Evolutionary conservation across 2,113 vertebrate genomes (phyloP), one percentile per base, ranked within the genome.

Genomic region (Psophia crepitans): DNA sequence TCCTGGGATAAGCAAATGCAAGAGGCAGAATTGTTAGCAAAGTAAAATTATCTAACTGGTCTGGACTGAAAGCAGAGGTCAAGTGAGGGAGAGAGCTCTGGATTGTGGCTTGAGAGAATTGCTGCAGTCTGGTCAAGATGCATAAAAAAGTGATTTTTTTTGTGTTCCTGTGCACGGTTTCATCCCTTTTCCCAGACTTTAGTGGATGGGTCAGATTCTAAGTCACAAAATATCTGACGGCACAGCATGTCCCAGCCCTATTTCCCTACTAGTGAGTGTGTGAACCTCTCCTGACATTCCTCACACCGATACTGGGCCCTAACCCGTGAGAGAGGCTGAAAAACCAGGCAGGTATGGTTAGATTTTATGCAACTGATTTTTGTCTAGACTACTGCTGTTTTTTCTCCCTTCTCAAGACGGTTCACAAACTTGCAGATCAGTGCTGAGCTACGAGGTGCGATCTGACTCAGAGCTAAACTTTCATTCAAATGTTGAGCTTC

Each of bases 391-490:
- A 24, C 86, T 90, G 65, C 94, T 84, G 66, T 1, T 82, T 92
- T 84, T 91, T 51, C 66, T 65, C n/a, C 65, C 32, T 91, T 77
- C 71, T 93, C 70, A 13, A 91, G 84, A 89, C 2, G 8, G 68
- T 83, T 95, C 77, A 71, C 65, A 84, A 75, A 81, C 46, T 71
- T 81, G 64, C 48, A 87, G 73, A 84, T 71, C 53, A 54, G 24
- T 86, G 43, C 54, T 84, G 87, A 84, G 35, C 65, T 66, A 87
- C 61, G 48, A 69, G 63, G 30, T 76, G 57, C 82, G 69, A 93
- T 69, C 80, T 96, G 92, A 96, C 84, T 96, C 87, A 95, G 84
- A 97, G 63, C 86, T 95, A 65, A 94, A 95, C 48, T 82, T 71
- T 33, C 57, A 65, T 73, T 93, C 70, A 87, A 73, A 69, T 76